Evolutionary conservation across 2,113 vertebrate species (phyloP).

Genomic region (Archilochus colubris): DNA sequence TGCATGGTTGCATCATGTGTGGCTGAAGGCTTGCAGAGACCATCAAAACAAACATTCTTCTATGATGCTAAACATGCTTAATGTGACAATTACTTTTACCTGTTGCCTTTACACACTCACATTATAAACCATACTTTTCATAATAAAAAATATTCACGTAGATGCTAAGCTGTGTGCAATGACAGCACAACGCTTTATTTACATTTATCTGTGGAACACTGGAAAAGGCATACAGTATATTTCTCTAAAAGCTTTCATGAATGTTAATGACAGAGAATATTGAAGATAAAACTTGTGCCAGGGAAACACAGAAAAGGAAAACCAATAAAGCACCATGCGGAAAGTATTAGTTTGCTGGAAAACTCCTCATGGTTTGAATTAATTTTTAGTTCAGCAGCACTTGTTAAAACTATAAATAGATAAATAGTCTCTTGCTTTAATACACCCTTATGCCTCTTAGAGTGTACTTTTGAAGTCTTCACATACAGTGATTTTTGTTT

Average conservation of each 20-base stretch:
- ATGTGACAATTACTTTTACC: conserved; percentile 4
- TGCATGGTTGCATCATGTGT: neutral
- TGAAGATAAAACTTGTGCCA: neutral
- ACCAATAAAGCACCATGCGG: neutral
- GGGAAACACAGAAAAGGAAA: conserved; percentile 29
- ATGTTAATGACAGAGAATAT: neutral
- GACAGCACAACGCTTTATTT: conserved; percentile 13
- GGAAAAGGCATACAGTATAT: neutral
- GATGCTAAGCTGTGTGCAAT: neutral
- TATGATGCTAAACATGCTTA: neutral
- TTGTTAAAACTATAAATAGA: conserved; percentile 41
- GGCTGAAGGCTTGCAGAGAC: neutral
- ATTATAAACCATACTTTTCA: neutral
- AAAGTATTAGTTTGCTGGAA: conserved; percentile 13
- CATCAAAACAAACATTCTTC: neutral
- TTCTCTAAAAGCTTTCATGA: conserved; percentile 4
- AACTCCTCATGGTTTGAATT: conserved; percentile 46
- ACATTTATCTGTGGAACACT: neutral
- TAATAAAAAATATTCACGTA: neutral
- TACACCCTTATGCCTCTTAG: neutral
- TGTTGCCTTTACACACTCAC: neutral
- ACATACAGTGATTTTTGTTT: conserved; percentile 49
- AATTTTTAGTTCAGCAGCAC: neutral
- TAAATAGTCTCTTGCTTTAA: conserved; percentile 35
- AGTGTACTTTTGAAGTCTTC: conserved; percentile 1